Percentiles rank a stretch among this genome's conserved stretches.
Conservation (phyloP, 2,797 vertebrate species). For the Cirrhinus mrigala region DNA sequence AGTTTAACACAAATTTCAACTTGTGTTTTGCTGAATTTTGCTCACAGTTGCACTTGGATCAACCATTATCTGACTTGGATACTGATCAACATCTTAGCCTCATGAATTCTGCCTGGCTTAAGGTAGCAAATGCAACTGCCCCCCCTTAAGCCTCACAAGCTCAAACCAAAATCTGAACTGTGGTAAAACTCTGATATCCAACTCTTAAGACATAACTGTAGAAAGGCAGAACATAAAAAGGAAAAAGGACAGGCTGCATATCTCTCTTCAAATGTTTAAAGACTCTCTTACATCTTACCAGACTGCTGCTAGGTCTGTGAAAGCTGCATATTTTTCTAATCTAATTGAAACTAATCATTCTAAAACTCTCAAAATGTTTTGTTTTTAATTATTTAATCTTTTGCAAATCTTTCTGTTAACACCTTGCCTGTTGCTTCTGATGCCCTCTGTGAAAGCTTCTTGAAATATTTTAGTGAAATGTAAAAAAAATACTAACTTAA, state of each 20-base stretch:
- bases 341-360: background rate
- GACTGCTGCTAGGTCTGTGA: background rate
- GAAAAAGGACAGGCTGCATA: background rate
- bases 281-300: background rate
- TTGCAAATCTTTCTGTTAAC: background rate
- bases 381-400: conserved; percentile 3
- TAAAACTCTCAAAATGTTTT: background rate
- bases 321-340: background rate
- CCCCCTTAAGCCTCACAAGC: no score
- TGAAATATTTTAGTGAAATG: no score
- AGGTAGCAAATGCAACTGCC: no score
- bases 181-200: no score
- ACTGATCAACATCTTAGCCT: no score
- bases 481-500: background rate
- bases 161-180: no score
- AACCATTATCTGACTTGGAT: no score
- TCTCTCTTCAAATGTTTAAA: background rate
- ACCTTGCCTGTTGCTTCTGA: background rate
- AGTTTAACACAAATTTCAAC: no score
- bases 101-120: no score
- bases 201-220: background rate
- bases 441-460: conserved; percentile 14
- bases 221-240: background rate
- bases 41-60: no score
- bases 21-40: no score